Evolutionary conservation across 1,140 invertebrate genomes (phyloP), one percentile per base, ranked within the genome.

Genomic region (Coenobita brevimanus): DNA sequence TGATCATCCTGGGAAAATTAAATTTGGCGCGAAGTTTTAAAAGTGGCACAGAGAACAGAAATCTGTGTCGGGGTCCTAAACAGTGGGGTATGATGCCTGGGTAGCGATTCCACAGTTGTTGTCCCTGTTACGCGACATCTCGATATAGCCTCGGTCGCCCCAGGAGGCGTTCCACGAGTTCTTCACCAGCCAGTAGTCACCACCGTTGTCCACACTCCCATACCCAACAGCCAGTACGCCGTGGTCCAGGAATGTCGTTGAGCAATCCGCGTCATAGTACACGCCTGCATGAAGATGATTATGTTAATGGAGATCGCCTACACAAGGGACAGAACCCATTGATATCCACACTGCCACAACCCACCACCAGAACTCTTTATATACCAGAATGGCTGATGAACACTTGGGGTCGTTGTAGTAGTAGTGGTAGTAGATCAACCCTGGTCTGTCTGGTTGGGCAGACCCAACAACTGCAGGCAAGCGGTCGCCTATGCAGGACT

Each of bases 31-130:
- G n/a, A n/a, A n/a, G n/a, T n/a, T n/a, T n/a, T n/a, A n/a, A n/a
- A n/a, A n/a, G n/a, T n/a, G n/a, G n/a, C n/a, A n/a, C n/a, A n/a
- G n/a, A n/a, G n/a, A n/a, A n/a, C n/a, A n/a, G n/a, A n/a, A n/a
- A n/a, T n/a, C n/a, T n/a, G n/a, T n/a, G n/a, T n/a, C n/a, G n/a
- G 43, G 0, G 8, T 54, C 27, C 94, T 95, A 97, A 90, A 97
- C 96, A 88, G 97, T 93, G 54, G 97, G 97, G 93, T 96, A 97
- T 90, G 95, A 96, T 84, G 98, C 96, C 76, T 93, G 92, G 21
- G 95, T 95, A 43, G 98, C 97, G 92, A 99, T 95, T 91, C 98
- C 98, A 93, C 98, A 99, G 91, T 96, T 95, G 92, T 99, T 99
- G 0, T 96, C 90, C 90, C 95, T 94, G 93, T 98, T 98, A 90